Base-by-base conservation (phyloP, 2,888 invertebrate genomes). In the Melanchra persicariae region DNA sequence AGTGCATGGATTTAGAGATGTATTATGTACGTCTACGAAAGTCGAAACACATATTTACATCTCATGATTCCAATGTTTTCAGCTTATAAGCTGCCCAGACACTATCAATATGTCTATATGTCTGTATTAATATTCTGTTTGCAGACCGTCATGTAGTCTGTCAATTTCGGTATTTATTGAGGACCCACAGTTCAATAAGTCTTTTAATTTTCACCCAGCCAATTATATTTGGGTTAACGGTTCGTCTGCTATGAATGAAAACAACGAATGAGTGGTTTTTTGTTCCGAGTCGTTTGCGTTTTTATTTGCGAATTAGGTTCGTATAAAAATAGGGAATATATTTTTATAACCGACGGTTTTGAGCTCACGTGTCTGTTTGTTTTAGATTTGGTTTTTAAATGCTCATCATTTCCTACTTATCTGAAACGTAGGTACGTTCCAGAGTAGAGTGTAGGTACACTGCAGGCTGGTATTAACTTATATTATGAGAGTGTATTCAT, bases 221-320 rank as follows among this genome's bases (percentile, higher is more conserved):
- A 76, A 84, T 73, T 74, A 69, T 83, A 71, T 82, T 77, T 79
- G 75, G 60, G 67, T 77, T 74, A 58, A 71, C 81, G 66, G 76
- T 71, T 70, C 74, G 75, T 66, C 73, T 79, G 81, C 63, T 79
- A 55, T 76, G 70, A 84, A 85, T 82, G 77, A 77, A 82, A 76
- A 76, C 73, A 78, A 58, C 55, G 74, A 83, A 81, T 72, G 77
- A 81, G 59, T 79, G 83, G 47, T 74, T 77, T 79, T 78, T 81
- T 83, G 70, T 84, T 82, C 57, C 61, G 55, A 66, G 47, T 69
- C 74, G 72, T 78, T 74, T 70, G 68, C 34, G 58, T 75, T 78
- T 84, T 84, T 81, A 84, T 82, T 74, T 72, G 80, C 63, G 65
- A 82, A 81, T 81, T 81, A 82, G 81, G 57, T 58, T 58, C 66